Base-by-base conservation (phyloP, 2,888 invertebrate species). In the Tetragonisca angustula region DNA sequence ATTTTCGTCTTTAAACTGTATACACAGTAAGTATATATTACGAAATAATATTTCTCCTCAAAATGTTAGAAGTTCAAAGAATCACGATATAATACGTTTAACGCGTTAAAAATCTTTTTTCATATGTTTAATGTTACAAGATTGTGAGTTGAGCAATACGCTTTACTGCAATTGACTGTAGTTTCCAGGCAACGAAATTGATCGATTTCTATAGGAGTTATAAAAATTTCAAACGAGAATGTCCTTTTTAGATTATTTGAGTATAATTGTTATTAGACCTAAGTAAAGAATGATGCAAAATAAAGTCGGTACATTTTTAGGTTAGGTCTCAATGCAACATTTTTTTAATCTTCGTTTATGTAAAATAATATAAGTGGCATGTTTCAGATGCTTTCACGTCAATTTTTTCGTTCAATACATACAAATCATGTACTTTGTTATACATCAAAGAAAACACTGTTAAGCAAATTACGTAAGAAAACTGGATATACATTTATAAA, bases 401-500 rank as follows among this genome's bases (percentile, higher is more conserved):
- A 95, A 89, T 94, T 96, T 68, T 91, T 95, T 73, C 95, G 96
- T 76, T 95, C 96, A 78, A 91, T 96, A 49, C 96, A 97, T 92
- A 95, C 95, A n/a, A 95, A 95, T 81, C 95, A 95, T 11, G 86
- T 95, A 73, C 94, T 95, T 50, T 95, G 95, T 91, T 96, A 96
- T 9, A 95, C 95, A 0, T 88, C 95, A 0, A 97, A 96, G 89
- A 98, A 98, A 91, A 97, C 97, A 50, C 95, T 97, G 17, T 95
- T 99, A 54, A 97, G 98, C 49, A 96, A 97, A 89, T 95, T 99
- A 32, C 96, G 99, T 32, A 99, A 99, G 94, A 97, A 97, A 93
- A 99, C 99, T 4, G 99, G 99, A 13, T 99, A 98, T 94, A 97
- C 99, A 13, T 98, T 99, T 95, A 95, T 98, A 21, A 99, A 99